Conservation (phyloP, 2,888 invertebrate species). For the Liodrosophila aerea region DNA sequence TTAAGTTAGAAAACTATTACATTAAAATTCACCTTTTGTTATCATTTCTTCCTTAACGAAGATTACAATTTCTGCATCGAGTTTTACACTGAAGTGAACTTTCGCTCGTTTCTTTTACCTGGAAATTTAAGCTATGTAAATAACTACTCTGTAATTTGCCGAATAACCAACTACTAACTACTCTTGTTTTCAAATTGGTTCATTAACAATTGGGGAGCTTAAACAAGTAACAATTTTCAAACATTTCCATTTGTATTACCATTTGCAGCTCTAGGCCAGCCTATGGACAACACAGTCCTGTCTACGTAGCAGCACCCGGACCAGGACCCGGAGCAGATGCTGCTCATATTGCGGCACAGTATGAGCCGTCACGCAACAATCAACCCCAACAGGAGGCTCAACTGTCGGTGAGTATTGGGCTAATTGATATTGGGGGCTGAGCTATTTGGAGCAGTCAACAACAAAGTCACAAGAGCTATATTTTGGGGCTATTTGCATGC, state of each 20-base stretch:
- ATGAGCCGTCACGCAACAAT: slow-evolving; percentile 76
- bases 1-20: no score
- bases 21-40: no score
- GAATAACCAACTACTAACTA: slow-evolving; percentile 1
- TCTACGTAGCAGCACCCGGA: slow-evolving; percentile 61
- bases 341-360: slow-evolving; percentile 81
- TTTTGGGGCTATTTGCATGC: no score
- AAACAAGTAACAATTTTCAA: slow-evolving; percentile 9
- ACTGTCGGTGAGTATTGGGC: slow-evolving; percentile 62
- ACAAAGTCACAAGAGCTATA: no score
- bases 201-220: not conserved
- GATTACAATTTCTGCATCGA: no score
- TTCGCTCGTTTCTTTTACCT: no score
- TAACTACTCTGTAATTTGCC: not conserved
- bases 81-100: no score
- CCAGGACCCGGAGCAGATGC: slow-evolving; percentile 37
- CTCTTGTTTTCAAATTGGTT: not conserved
- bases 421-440: no score
- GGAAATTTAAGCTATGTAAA: no score
- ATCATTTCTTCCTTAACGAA: no score
- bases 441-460: not conserved
- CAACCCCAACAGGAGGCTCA: slow-evolving; percentile 39
- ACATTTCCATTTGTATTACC: slow-evolving; percentile 18
- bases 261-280: slow-evolving; percentile 58
- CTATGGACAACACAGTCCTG: slow-evolving; percentile 66